These are phyloP conservation scores for Phymatocera aterrima DNA, from an alignment of 2,888 invertebrate species.

Conservation along the genomic window DNA sequence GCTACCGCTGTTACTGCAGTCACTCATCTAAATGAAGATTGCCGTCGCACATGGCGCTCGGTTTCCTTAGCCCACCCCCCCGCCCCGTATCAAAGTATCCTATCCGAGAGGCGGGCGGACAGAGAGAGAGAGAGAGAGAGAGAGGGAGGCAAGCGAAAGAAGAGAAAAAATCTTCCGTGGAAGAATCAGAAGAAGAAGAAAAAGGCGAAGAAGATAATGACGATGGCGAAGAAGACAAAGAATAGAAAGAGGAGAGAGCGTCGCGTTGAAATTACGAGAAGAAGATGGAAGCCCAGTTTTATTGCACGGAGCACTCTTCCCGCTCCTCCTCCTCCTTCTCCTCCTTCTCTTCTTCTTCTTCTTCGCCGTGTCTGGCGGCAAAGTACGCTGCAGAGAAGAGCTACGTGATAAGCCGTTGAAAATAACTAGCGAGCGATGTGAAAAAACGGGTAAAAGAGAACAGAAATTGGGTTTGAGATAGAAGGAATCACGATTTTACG, in stretches of 20 bases:
- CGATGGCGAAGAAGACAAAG: neutral
- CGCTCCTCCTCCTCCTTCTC: no score
- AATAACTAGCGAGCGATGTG: no score
- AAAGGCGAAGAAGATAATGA: neutral
- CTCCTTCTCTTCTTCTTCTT: no score
- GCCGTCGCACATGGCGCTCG: conserved; percentile 28
- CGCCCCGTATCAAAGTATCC: conserved; percentile 9
- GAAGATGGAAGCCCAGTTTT: conserved; percentile 47
- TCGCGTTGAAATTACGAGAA: conserved; percentile 43
- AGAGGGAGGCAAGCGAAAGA: neutral
- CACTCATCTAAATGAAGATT: conserved; percentile 47
- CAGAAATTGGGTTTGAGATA: no score
- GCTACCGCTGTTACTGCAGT: neutral
- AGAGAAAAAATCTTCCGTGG: neutral
- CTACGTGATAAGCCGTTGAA: no score
- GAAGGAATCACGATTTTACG: no score
- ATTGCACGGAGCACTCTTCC: no score
- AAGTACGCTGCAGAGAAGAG: no score
- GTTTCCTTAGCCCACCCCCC: no score
- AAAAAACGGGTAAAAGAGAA: no score
- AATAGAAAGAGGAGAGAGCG: neutral
- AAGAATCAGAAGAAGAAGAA: neutral
- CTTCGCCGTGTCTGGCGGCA: no score
- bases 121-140: neutral
- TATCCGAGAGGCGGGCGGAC: neutral